phyloP scores from a whole-genome alignment of 2,888 invertebrate genomes.

The Drosophila mimica region DNA sequence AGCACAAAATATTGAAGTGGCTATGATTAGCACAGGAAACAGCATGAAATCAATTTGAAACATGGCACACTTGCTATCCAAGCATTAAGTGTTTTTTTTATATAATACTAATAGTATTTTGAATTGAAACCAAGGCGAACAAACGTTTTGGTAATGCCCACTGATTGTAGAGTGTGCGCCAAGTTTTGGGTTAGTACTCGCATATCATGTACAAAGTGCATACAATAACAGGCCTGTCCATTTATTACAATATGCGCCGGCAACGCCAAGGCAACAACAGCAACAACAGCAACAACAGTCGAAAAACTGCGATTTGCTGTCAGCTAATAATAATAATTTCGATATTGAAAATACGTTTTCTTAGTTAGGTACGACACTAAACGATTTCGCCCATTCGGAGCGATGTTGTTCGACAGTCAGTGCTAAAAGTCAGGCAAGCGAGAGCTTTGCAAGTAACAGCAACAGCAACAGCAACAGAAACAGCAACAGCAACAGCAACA shows the following conservation, averaged over 20 bases:
- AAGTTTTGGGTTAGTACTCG: constrained; percentile 62
- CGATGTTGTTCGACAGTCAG: constrained; percentile 51
- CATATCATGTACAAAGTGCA: constrained; percentile 73
- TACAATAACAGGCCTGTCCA: constrained; percentile 74
- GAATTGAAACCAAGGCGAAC: constrained; percentile 2
- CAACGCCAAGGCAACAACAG: constrained; percentile 41
- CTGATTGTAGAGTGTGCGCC: constrained; percentile 38
- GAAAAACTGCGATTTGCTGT: constrained; percentile 82
- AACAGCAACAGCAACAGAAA: constrained; percentile 31
- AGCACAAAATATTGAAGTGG: background rate
- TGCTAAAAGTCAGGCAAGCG: constrained; percentile 79
- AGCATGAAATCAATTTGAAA: background rate
- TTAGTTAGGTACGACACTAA: constrained; percentile 83
- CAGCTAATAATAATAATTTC: constrained; percentile 83
- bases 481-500: constrained; percentile 31
- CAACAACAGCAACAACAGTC: constrained; percentile 59
- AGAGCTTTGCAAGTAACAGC: constrained; percentile 22
- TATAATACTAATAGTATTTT: constrained; percentile 1
- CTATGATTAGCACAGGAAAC: background rate
- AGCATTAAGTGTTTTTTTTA: background rate
- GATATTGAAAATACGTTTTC: constrained; percentile 84
- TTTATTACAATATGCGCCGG: constrained; percentile 80
- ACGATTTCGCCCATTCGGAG: constrained; percentile 78
- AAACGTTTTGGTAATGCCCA: constrained; percentile 10
- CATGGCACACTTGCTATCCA: background rate